Conservation (phyloP, 1,140 invertebrate genomes). For the Drosophila athabasca region DNA sequence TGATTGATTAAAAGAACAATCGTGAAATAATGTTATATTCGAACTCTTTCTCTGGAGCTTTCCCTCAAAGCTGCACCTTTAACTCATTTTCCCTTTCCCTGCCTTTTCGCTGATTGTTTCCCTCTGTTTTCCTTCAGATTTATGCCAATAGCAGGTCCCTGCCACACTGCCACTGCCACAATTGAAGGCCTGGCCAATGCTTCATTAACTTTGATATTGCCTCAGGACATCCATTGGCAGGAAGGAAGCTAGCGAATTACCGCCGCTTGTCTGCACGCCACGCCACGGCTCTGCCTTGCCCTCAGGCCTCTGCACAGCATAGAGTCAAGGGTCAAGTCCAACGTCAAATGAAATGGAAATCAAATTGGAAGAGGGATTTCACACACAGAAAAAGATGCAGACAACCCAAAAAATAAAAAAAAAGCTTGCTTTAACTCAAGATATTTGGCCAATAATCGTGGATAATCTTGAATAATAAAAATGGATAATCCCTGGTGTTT, state of each 20-base stretch:
- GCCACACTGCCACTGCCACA: background rate
- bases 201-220: constrained; percentile 60
- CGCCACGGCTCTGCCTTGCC: constrained; percentile 28
- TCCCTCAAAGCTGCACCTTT: too few relatives aligned
- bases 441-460: constrained; percentile 11
- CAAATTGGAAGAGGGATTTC: constrained; percentile 37
- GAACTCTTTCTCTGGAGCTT: too few relatives aligned
- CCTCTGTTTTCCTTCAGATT: constrained; percentile 9
- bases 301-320: constrained; percentile 24
- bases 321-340: constrained; percentile 59
- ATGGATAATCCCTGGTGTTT: constrained; percentile 7
- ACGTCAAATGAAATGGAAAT: constrained; percentile 44
- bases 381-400: constrained; percentile 24
- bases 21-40: too few relatives aligned
- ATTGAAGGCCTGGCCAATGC: constrained; percentile 21
- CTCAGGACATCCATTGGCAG: constrained; percentile 8
- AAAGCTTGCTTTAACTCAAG: constrained; percentile 12
- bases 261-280: constrained; percentile 63
- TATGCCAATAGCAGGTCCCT: constrained; percentile 1
- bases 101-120: background rate
- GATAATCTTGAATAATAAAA: constrained; percentile 31
- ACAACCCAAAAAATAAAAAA: too few relatives aligned
- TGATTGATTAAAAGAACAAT: too few relatives aligned
- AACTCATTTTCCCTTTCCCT: too few relatives aligned
- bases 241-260: constrained; percentile 55